Base-by-base conservation (phyloP, 2,888 invertebrate genomes). In the Cheilosia vernalis region DNA sequence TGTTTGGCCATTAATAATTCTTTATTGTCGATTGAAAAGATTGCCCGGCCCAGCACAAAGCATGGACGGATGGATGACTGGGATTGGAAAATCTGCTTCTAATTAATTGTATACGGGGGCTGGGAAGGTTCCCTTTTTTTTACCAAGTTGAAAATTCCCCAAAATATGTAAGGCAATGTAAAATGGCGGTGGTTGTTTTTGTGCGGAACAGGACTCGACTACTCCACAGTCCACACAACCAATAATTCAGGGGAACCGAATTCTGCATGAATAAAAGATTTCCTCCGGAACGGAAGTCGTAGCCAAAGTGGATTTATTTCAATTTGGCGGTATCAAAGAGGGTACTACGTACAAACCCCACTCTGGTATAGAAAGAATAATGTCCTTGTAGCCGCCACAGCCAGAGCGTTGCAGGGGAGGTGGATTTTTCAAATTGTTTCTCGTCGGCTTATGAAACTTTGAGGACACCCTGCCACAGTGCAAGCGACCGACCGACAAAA, bases 1-100 rank as follows among this genome's bases (percentile, higher is more conserved):
- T 85, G 85, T 85, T 85, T 85, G 85, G 72, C 85, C 85, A 85
- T 85, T 81, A 85, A 85, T 85, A 85, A 85, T 85, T 85, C 72
- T 81, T 85, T 85, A 85, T 80, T 81, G 81, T 81, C 85, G 85
- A 85, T 85, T 85, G 85, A 81, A 85, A 81, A 72, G 81, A 81
- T 85, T 81, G 33, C 60, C 70, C 3, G 13, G 37, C 37, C 10
- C 60, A 60, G n/a, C 58, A 27, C 56, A 33, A 51, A 51, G 51
- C 40, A 49, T 30, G 64, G 77, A 64, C 61, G 61, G 74, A 73
- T 69, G 70, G 74, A 64, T 74, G 84, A 33, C 27, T 80, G 80
- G 17, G 47, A 72, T 73, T 80, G 74, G 44, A 44, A 47, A 72
- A 81, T 85, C 58, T 85, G 76, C 47, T 85, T 85, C 79, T 84